phyloP scores from a whole-genome alignment of 2,113 vertebrate genomes.

The Balaenoptera acutorostrata region DNA sequence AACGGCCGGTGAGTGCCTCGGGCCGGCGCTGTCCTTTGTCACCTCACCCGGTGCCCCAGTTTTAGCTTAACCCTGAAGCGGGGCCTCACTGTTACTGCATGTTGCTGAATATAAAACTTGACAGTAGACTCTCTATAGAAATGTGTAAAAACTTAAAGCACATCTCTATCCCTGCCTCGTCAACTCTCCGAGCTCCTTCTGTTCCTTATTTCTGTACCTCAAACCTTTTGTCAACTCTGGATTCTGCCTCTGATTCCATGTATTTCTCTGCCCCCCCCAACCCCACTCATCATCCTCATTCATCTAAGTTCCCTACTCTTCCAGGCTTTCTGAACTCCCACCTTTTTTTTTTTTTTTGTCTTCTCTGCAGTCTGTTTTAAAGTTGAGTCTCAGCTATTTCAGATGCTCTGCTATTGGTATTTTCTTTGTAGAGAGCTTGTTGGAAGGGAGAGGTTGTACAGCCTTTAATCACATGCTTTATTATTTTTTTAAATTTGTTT shows the following conservation, averaged over 20 bases:
- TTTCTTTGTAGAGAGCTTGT: background rate
- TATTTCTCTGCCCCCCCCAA: no score
- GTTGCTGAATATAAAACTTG: accelerated
- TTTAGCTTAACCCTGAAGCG: accelerated
- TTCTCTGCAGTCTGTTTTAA: background rate
- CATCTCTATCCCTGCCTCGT: background rate
- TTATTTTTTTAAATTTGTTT: background rate
- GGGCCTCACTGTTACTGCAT: accelerated
- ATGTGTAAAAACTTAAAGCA: background rate
- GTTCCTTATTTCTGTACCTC: background rate
- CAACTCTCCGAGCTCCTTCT: background rate
- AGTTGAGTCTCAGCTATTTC: background rate
- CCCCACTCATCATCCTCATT: no score
- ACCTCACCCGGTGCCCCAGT: accelerated
- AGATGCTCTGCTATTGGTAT: accelerated
- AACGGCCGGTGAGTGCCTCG: constrained; percentile 90
- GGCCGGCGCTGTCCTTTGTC: accelerated
- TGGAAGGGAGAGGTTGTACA: background rate
- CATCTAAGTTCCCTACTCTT: background rate
- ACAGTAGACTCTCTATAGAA: background rate
- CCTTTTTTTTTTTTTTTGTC: no score
- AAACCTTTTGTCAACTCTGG: background rate
- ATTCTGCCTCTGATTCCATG: background rate
- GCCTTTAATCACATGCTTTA: background rate
- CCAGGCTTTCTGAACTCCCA: background rate